Percentiles rank a stretch among this genome's conserved stretches.
These are phyloP conservation scores for Notolabrus celidotus DNA, from an alignment of 2,797 vertebrate species.

Conservation along the genomic window DNA sequence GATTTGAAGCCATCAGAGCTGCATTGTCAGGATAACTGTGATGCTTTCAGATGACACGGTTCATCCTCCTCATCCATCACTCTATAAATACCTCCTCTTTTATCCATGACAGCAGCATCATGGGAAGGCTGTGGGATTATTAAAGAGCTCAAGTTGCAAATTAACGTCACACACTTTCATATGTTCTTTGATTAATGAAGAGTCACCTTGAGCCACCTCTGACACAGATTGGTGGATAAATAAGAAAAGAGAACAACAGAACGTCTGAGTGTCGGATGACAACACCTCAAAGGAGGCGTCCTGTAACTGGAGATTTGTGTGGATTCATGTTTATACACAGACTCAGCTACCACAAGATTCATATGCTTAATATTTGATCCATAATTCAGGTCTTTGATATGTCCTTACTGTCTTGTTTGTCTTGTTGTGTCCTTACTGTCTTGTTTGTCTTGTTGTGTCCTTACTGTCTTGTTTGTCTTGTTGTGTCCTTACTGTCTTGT, in stretches of 20 bases:
- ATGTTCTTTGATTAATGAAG: background rate
- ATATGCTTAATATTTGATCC: background rate
- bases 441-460: too few relatives aligned
- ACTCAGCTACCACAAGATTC: too few relatives aligned
- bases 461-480: too few relatives aligned
- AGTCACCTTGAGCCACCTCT: background rate
- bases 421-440: too few relatives aligned
- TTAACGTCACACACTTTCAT: accelerated
- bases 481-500: too few relatives aligned
- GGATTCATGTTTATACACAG: too few relatives aligned
- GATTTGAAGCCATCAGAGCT: constrained; percentile 11
- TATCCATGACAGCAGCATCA: background rate
- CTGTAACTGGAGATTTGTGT: background rate
- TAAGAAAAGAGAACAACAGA: background rate
- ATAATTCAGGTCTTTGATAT: background rate
- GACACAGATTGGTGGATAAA: background rate
- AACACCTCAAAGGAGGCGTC: background rate
- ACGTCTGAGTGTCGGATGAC: background rate
- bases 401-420: too few relatives aligned
- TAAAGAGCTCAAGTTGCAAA: background rate
- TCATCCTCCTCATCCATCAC: constrained; percentile 1
- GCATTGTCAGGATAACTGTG: constrained; percentile 28
- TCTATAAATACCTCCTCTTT: background rate
- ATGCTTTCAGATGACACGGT: background rate
- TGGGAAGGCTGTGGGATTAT: background rate